These are phyloP conservation scores for Oncorhynchus masou DNA, from an alignment of 2,113 vertebrate genomes.

Conservation along the genomic window DNA sequence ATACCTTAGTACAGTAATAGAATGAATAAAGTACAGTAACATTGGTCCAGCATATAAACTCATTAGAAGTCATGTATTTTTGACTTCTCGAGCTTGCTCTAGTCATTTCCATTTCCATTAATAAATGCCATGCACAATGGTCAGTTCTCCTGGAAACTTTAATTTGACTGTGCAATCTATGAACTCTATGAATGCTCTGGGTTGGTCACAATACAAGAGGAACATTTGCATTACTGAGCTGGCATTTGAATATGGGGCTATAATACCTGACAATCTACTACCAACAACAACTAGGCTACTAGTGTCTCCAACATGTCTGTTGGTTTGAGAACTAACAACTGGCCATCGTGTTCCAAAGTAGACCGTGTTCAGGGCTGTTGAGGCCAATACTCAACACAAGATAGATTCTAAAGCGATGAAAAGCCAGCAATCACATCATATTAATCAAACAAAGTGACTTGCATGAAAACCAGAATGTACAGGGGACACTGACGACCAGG, in stretches of 20 bases:
- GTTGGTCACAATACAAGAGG: conserved; percentile 19
- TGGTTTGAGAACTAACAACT: no score
- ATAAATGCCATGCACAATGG: no score
- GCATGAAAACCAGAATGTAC: no score
- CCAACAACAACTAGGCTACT: not conserved
- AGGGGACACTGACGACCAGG: no score
- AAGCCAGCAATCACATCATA: no score
- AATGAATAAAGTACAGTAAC: not conserved
- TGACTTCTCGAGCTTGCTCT: not conserved
- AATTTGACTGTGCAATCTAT: not conserved
- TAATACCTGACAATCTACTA: conserved; percentile 5
- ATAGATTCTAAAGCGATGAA: no score
- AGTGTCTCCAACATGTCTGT: not conserved
- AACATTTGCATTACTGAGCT: conserved; percentile 58
- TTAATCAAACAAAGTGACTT: no score
- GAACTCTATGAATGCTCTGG: conserved; percentile 1
- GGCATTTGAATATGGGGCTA: conserved; percentile 41
- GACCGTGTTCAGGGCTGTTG: no score
- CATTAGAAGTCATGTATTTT: not conserved
- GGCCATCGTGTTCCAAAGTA: no score
- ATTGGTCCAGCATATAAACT: not conserved
- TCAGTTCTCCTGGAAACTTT: not conserved
- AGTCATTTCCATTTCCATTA: not conserved
- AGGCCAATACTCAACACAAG: no score
- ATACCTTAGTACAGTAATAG: not conserved